A percentile compares a stretch with the other conserved stretches of the same genome.
phyloP scores from a whole-genome alignment of 2,888 invertebrate species.

The Doris montereyensis region DNA sequence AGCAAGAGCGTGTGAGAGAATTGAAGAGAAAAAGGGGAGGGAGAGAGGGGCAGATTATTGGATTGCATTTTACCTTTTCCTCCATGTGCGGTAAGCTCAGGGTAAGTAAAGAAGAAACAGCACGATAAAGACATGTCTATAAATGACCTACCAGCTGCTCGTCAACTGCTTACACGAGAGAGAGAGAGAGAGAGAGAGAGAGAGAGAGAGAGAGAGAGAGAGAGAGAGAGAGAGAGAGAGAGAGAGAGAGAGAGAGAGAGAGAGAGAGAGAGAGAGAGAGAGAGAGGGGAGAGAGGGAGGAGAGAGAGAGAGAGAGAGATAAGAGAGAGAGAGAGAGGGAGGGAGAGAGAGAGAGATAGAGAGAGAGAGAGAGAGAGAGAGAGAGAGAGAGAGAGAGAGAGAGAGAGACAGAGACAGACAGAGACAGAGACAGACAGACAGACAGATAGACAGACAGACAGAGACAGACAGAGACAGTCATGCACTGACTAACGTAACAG shows the following conservation, averaged over 20 bases:
- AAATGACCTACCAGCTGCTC: no score
- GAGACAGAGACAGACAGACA: slow-evolving; percentile 2
- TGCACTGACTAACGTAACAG: background rate
- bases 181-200: background rate
- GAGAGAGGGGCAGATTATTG: no score
- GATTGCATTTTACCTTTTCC: no score
- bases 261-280: background rate
- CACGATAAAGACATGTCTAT: no score
- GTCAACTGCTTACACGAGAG: no score
- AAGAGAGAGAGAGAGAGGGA: no score
- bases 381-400: slow-evolving; percentile 5
- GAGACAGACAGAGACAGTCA: background rate
- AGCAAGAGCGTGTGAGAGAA: background rate
- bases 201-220: slow-evolving; percentile 3
- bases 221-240: background rate
- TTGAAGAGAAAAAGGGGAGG: no score
- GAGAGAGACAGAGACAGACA: no score
- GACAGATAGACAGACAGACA: background rate
- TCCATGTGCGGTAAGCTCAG: no score
- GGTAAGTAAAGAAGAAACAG: no score
- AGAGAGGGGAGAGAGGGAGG: background rate
- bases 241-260: background rate
- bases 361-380: slow-evolving; percentile 25
- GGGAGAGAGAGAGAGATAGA: no score
- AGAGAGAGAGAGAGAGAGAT: slow-evolving; percentile 20